Evolutionary conservation across 2,888 invertebrate genomes (phyloP).

Genomic region (Sinodicranocentrus sp.): DNA sequence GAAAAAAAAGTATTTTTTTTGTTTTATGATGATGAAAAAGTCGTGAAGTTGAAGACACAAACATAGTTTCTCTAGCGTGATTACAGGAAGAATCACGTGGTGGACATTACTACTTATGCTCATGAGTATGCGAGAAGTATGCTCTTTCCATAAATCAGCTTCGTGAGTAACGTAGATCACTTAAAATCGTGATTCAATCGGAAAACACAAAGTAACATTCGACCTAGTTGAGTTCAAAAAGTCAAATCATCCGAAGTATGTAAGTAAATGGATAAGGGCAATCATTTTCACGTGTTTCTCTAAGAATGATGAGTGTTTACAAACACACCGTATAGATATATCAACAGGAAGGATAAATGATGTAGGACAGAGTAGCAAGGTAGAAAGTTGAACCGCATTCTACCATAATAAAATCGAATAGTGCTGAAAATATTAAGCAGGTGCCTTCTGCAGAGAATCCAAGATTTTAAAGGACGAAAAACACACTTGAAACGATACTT

Average conservation of each 20-base stretch:
- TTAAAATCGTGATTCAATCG: slow-evolving; percentile 69
- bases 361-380: slow-evolving; percentile 54
- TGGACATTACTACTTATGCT: neutral
- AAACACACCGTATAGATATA: slow-evolving; percentile 33
- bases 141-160: slow-evolving; percentile 67
- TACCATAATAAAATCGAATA: slow-evolving; percentile 42
- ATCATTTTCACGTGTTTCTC: slow-evolving; percentile 60
- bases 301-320: slow-evolving; percentile 57
- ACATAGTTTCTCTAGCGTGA: slow-evolving; percentile 24
- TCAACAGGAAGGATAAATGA: slow-evolving; percentile 44
- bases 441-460: slow-evolving; percentile 33
- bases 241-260: slow-evolving; percentile 65
- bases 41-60: slow-evolving; percentile 61
- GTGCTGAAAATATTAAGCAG: slow-evolving; percentile 63
- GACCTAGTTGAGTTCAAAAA: slow-evolving; percentile 71
- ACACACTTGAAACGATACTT: too few species aligned
- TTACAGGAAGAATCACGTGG: slow-evolving; percentile 56
- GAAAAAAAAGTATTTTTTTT: slow-evolving; percentile 23
- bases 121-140: neutral
- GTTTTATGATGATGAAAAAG: slow-evolving; percentile 70
- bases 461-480: slow-evolving; percentile 1
- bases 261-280: slow-evolving; percentile 64
- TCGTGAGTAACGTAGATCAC: slow-evolving; percentile 68
- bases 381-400: slow-evolving; percentile 55
- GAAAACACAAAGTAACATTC: slow-evolving; percentile 70